Conservation (phyloP, 2,888 invertebrate species). For the Malthinus seriepunctatus region DNA sequence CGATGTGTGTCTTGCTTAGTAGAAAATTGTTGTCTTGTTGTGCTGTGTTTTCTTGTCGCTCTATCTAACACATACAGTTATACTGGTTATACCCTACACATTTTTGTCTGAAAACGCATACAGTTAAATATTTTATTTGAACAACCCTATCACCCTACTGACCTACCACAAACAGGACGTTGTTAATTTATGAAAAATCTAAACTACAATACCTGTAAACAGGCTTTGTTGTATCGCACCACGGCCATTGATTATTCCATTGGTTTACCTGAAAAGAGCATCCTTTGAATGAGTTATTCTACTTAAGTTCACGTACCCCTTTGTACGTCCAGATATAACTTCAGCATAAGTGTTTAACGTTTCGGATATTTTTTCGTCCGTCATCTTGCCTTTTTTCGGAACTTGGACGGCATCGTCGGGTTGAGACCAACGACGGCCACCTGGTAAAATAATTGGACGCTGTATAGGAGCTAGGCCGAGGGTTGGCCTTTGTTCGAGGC, state of each 20-base stretch:
- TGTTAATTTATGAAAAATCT: neutral
- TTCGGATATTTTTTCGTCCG: slow-evolving; percentile 86
- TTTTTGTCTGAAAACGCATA: too few species aligned
- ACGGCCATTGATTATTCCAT: slow-evolving; percentile 67
- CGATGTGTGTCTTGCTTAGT: too few species aligned
- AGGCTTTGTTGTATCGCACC: slow-evolving; percentile 60
- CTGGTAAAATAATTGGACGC: slow-evolving; percentile 74
- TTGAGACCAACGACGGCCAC: slow-evolving; percentile 77
- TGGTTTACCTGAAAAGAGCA: slow-evolving; percentile 64
- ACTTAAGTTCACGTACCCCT: slow-evolving; percentile 68
- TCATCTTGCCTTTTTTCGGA: slow-evolving; percentile 60
- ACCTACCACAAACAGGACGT: too few species aligned
- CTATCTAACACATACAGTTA: too few species aligned
- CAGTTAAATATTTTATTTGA: too few species aligned
- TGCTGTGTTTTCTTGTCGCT: too few species aligned
- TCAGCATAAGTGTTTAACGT: slow-evolving; percentile 84
- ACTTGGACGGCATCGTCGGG: slow-evolving; percentile 71
- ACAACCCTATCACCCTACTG: too few species aligned
- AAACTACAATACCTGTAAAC: slow-evolving; percentile 60
- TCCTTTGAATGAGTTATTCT: slow-evolving; percentile 28
- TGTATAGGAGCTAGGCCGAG: slow-evolving; percentile 66
- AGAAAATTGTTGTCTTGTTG: too few species aligned
- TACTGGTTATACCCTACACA: too few species aligned
- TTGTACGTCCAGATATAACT: slow-evolving; percentile 79
- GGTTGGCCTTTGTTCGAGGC: slow-evolving; percentile 57